Conservation (phyloP, 1,140 invertebrate species). For the Pinna nobilis region DNA sequence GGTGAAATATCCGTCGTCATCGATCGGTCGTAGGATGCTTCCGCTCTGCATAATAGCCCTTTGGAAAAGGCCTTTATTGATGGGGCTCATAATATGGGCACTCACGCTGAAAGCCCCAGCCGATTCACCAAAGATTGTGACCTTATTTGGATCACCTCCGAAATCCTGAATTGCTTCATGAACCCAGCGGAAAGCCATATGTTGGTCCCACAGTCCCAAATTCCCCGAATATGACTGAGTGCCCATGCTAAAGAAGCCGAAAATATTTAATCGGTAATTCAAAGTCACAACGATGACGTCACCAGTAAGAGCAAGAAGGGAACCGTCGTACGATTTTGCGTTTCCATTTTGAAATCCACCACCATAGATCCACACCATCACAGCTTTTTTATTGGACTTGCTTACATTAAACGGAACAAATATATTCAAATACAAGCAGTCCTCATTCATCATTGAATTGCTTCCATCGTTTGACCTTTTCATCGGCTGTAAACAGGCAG, state of each 20-base stretch:
- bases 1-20: not conserved
- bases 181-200: conserved; percentile 85
- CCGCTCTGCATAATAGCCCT: conserved; percentile 37
- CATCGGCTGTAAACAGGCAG: conserved; percentile 64
- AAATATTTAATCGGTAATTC: conserved; percentile 85
- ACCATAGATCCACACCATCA: conserved; percentile 97
- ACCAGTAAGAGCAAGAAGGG: conserved; percentile 80
- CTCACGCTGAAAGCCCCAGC: conserved; percentile 33
- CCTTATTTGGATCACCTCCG: conserved; percentile 81
- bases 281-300: conserved; percentile 87
- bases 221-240: conserved; percentile 93
- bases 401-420: conserved; percentile 79
- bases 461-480: not conserved
- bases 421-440: conserved; percentile 96
- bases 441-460: conserved; percentile 79
- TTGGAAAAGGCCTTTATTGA: conserved; percentile 30
- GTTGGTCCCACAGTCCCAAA: conserved; percentile 93
- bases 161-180: conserved; percentile 82
- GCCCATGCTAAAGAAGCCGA: conserved; percentile 95
- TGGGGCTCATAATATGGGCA: conserved; percentile 12
- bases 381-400: conserved; percentile 73
- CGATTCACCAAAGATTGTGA: conserved; percentile 79
- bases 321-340: conserved; percentile 92
- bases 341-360: conserved; percentile 93
- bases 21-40: not conserved